A percentile compares a stretch with the other conserved stretches of the same genome.
Conservation (phyloP, 2,888 invertebrate genomes). For the Theristus sp. region DNA sequence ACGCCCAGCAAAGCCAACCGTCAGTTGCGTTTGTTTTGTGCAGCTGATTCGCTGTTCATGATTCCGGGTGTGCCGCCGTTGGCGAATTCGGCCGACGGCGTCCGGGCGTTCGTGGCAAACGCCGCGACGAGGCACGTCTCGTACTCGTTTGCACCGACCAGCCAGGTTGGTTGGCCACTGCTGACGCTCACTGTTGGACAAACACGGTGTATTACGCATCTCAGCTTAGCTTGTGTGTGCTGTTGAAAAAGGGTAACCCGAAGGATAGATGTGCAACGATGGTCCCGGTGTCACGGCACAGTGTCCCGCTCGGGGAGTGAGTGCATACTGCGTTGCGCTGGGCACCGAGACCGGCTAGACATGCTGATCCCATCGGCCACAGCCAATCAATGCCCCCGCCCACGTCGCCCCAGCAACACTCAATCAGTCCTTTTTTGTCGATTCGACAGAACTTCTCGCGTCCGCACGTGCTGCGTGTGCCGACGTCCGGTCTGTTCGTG, state of each 20-base stretch:
- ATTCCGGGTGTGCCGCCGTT: background rate
- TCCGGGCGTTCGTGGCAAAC: background rate
- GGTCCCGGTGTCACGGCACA: no score
- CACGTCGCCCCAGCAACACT: no score
- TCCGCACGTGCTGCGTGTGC: background rate
- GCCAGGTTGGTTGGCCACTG: background rate
- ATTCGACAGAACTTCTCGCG: background rate
- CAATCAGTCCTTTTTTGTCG: no score
- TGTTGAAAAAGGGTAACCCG: background rate
- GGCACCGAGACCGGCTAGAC: no score
- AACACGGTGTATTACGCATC: no score
- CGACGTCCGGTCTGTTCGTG: background rate
- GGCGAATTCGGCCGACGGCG: background rate
- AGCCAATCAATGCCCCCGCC: no score
- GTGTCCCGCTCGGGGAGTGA: no score
- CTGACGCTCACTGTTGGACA: background rate
- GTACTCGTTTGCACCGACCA: background rate
- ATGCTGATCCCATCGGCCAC: no score
- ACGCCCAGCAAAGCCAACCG: no score
- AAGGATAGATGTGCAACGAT: background rate
- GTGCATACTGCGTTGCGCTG: no score
- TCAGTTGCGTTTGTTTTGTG: no score
- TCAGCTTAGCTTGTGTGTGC: background rate
- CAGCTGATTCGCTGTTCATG: background rate
- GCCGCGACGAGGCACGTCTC: background rate